Conservation (phyloP, 2,113 vertebrate species). For the Micronycteris hirsuta region DNA sequence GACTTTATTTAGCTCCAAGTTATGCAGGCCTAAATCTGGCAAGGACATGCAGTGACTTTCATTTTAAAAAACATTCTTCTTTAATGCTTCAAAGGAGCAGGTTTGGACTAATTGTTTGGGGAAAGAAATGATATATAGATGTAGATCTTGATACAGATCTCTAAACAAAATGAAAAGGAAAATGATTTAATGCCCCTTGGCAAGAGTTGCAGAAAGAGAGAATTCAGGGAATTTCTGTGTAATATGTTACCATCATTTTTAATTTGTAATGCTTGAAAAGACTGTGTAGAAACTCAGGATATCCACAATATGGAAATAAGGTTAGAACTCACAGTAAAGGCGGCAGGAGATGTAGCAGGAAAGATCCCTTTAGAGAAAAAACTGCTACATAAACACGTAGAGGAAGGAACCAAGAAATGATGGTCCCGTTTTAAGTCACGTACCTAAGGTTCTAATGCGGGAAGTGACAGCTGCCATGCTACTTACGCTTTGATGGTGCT, state of each 20-base stretch:
- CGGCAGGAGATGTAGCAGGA: background rate
- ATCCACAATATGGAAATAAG: background rate
- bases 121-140: background rate
- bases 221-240: background rate
- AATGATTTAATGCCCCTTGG: background rate
- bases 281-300: background rate
- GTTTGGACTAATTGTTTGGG: background rate
- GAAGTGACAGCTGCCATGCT: background rate
- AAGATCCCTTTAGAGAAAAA: background rate
- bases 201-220: background rate
- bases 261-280: background rate
- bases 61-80: background rate
- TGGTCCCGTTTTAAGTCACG: background rate
- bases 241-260: background rate
- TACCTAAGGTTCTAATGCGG: background rate
- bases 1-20: background rate
- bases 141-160: background rate
- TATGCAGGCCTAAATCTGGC: background rate
- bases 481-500: background rate
- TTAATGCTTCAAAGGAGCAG: background rate
- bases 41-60: background rate
- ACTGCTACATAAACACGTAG: background rate
- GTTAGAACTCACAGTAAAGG: background rate
- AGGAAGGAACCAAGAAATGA: background rate
- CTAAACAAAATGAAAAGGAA: background rate